Conservation (phyloP, 2,888 invertebrate genomes). For the Ormyrus labotus region DNA sequence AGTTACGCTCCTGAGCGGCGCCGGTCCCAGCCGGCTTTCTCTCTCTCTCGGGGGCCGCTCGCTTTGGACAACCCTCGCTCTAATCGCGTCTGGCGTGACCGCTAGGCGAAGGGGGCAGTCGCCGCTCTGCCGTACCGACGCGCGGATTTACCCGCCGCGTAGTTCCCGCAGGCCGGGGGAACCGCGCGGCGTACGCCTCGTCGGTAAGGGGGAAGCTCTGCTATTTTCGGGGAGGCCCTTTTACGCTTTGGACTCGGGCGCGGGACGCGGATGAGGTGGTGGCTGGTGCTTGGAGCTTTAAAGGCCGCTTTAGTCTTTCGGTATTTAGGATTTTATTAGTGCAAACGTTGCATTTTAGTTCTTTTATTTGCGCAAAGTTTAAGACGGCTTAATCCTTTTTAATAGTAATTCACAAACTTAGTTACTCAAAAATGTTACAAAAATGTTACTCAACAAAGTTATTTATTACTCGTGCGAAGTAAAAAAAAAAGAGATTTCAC, state of each 20-base stretch:
- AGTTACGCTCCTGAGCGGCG: slow-evolving; percentile 39
- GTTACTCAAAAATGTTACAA: no score
- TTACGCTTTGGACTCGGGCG: slow-evolving; percentile 34
- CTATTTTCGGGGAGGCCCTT: slow-evolving; percentile 13
- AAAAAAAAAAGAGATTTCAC: no score
- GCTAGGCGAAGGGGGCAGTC: background rate
- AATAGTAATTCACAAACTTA: no score
- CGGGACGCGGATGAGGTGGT: no score
- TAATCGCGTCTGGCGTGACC: background rate
- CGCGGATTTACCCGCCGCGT: slow-evolving; percentile 8
- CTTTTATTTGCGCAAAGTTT: no score
- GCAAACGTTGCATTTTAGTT: no score
- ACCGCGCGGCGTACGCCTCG: background rate
- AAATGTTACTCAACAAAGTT: no score
- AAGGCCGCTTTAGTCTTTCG: no score
- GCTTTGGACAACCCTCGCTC: slow-evolving; percentile 40
- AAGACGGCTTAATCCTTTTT: no score
- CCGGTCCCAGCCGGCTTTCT: slow-evolving; percentile 9
- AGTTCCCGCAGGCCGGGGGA: background rate
- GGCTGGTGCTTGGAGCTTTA: no score
- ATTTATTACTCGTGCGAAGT: no score
- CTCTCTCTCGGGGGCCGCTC: background rate
- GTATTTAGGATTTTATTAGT: no score
- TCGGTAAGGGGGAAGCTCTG: slow-evolving; percentile 40
- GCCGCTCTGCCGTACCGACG: slow-evolving; percentile 43